phyloP scores from a whole-genome alignment of 2,113 vertebrate genomes.

The Channa maculata region DNA sequence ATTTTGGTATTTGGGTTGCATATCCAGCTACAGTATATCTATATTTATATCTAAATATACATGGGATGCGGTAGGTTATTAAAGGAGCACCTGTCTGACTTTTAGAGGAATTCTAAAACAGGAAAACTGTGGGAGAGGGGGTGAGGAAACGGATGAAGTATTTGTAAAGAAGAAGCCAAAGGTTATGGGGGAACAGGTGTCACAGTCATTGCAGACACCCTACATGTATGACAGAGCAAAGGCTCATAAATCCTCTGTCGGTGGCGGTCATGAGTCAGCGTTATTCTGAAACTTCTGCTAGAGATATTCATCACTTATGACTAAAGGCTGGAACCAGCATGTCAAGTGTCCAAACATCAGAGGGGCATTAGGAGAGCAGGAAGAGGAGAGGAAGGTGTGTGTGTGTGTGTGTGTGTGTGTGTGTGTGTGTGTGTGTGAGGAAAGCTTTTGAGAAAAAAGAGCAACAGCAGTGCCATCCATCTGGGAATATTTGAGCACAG shows the following conservation, averaged over 20 bases:
- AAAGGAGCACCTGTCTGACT: conserved; percentile 43
- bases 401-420: not conserved
- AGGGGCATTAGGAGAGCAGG: conserved; percentile 36
- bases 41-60: too few species aligned
- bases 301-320: conserved; percentile 72
- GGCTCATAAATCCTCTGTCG: conserved; percentile 64
- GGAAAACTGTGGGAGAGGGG: conserved; percentile 10
- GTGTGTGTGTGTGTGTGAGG: not conserved
- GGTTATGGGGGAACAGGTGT: conserved; percentile 30
- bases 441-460: conserved; percentile 29
- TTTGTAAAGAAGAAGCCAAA: conserved; percentile 7
- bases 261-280: conserved; percentile 63
- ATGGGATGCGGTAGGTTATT: too few species aligned
- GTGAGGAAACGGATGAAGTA: conserved; percentile 2
- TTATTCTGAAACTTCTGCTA: conserved; percentile 58
- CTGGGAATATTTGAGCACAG: conserved; percentile 54
- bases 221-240: conserved; percentile 61
- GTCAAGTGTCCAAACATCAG: conserved; percentile 72
- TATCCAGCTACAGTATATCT: too few species aligned
- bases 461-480: conserved; percentile 29
- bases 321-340: conserved; percentile 62
- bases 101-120: conserved; percentile 21
- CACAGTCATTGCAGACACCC: conserved; percentile 44
- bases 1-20: too few species aligned
- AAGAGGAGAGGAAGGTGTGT: conserved; percentile 25